phyloP scores from a whole-genome alignment of 2,888 invertebrate genomes.

The Campoplex nolae region DNA sequence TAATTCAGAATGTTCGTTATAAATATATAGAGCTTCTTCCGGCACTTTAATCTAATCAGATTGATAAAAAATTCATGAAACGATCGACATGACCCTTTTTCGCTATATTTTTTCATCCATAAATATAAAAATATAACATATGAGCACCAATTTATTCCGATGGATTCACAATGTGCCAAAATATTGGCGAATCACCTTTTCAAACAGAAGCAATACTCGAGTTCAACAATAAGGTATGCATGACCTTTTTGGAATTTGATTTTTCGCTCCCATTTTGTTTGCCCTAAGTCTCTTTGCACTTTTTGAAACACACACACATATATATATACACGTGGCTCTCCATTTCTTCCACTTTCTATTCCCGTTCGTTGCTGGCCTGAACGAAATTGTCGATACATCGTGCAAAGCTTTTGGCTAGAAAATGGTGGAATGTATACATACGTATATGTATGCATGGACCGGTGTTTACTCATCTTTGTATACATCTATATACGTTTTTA shows the following conservation, averaged over 20 bases:
- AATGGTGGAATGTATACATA: background rate
- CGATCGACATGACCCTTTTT: slow-evolving; percentile 24
- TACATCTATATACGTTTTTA: slow-evolving; percentile 11
- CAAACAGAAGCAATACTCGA: background rate
- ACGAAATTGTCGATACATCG: slow-evolving; percentile 49
- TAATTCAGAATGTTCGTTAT: slow-evolving; percentile 5
- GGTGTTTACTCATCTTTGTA: background rate
- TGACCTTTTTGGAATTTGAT: background rate
- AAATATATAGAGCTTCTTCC: slow-evolving; percentile 36
- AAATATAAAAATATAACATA: too few species aligned
- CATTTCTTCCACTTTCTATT: slow-evolving; percentile 25
- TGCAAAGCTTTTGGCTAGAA: slow-evolving; percentile 46
- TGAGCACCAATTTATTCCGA: background rate
- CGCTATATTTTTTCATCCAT: background rate
- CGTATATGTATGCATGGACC: background rate
- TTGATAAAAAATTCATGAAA: slow-evolving; percentile 32
- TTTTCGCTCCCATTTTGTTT: background rate
- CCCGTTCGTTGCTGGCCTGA: slow-evolving; percentile 34
- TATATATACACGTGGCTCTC: background rate
- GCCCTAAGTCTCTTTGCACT: background rate
- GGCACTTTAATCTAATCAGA: slow-evolving; percentile 49
- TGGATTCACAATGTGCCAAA: background rate
- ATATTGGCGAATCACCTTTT: background rate
- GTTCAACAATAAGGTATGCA: background rate
- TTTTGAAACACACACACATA: background rate